These are phyloP conservation scores for Eledona agricola DNA, from an alignment of 2,888 invertebrate species.

Conservation along the genomic window DNA sequence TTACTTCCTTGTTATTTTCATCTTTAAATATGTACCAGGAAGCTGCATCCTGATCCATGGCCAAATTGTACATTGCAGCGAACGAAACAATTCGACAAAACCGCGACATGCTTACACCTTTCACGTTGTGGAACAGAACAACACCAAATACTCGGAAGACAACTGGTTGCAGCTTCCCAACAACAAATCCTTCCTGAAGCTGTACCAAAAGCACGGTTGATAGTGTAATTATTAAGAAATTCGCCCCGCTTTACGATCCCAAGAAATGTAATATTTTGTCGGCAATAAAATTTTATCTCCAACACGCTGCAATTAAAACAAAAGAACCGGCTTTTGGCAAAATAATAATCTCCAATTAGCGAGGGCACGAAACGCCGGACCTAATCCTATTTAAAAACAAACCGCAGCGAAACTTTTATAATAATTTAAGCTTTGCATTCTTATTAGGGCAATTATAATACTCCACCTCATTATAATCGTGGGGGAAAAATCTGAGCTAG, in stretches of 20 bases:
- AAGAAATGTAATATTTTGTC: slow-evolving; percentile 25
- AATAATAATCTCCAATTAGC: slow-evolving; percentile 58
- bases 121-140: slow-evolving; percentile 85
- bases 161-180: slow-evolving; percentile 89
- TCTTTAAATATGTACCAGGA: slow-evolving; percentile 70
- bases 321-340: slow-evolving; percentile 54
- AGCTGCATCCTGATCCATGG: slow-evolving; percentile 91
- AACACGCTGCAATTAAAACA: slow-evolving; percentile 52
- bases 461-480: slow-evolving; percentile 50
- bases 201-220: too few relatives aligned
- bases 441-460: slow-evolving; percentile 56
- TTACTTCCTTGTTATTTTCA: slow-evolving; percentile 2
- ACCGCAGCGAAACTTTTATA: slow-evolving; percentile 55
- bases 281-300: slow-evolving; percentile 51
- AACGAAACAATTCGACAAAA: too few relatives aligned
- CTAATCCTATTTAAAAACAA: slow-evolving; percentile 57
- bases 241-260: slow-evolving; percentile 45
- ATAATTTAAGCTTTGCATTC: slow-evolving; percentile 56
- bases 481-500: slow-evolving; percentile 31
- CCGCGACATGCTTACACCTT: slow-evolving; percentile 98
- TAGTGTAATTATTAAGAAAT: too few relatives aligned
- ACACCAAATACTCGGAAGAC: slow-evolving; percentile 77
- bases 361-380: slow-evolving; percentile 50
- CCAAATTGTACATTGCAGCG: slow-evolving; percentile 92
- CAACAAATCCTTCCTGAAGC: slow-evolving; percentile 73